Conservation (phyloP, 2,113 vertebrate species). For the Rhea pennata region DNA sequence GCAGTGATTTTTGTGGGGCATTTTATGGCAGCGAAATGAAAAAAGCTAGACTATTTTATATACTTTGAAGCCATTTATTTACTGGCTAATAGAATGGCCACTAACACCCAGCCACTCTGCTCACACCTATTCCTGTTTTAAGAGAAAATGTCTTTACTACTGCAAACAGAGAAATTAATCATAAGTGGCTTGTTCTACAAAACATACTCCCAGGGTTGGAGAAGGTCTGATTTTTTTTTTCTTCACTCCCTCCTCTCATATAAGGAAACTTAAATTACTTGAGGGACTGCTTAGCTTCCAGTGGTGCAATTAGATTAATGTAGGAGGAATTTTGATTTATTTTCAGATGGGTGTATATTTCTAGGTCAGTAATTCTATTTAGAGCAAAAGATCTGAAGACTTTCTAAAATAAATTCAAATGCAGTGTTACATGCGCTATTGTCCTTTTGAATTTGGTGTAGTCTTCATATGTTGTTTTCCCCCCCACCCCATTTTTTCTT, state of each 20-base stretch:
- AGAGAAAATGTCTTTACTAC: conserved; percentile 2
- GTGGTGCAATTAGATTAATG: conserved; percentile 66
- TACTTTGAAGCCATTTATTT: background rate
- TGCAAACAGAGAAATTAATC: conserved; percentile 59
- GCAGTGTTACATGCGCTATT: background rate
- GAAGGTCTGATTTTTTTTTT: background rate
- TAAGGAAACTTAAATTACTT: conserved; percentile 73
- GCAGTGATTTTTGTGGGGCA: background rate
- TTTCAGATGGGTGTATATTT: conserved; percentile 56
- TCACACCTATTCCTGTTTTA: background rate
- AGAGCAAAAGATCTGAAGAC: conserved; percentile 31
- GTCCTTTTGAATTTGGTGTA: background rate
- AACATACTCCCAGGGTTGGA: background rate
- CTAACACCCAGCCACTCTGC: background rate
- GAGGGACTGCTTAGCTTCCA: conserved; percentile 68
- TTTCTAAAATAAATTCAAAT: background rate
- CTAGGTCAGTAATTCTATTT: conserved; percentile 62
- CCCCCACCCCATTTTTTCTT: background rate
- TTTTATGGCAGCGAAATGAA: background rate
- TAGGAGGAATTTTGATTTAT: conserved; percentile 69
- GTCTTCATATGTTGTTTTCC: background rate
- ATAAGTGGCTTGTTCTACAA: conserved; percentile 48
- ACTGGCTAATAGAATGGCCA: background rate
- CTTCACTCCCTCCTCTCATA: background rate
- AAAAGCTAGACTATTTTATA: background rate